Evolutionary conservation across 2,888 invertebrate species (phyloP).

Genomic region (Drosophila putrida): DNA sequence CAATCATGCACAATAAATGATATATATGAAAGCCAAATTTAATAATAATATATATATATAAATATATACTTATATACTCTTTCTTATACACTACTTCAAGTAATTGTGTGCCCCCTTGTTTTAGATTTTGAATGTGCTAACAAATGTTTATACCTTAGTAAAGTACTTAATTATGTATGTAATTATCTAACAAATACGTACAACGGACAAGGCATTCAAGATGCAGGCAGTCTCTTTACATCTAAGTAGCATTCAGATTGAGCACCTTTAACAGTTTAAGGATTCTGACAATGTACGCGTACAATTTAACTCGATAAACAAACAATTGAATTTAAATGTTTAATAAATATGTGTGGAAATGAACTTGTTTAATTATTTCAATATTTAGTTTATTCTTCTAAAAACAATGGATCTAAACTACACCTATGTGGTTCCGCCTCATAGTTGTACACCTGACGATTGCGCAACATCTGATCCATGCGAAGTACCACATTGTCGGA

Average conservation of each 20-base stretch:
- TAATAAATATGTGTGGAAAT: conserved; percentile 80
- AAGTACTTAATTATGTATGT: conserved; percentile 72
- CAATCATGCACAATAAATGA: conserved; percentile 79
- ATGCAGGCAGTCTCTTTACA: conserved; percentile 50
- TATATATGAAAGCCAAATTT: conserved; percentile 59
- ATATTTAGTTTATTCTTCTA: conserved; percentile 35
- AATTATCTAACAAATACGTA: conserved; percentile 70
- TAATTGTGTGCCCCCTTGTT: conserved; percentile 65
- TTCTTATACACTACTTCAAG: conserved; percentile 74
- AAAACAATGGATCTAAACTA: conserved; percentile 63
- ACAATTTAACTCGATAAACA: conserved; percentile 60
- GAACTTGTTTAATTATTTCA: conserved; percentile 26
- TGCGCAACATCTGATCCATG: conserved; percentile 56
- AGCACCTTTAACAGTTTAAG: conserved; percentile 56
- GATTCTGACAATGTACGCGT: conserved; percentile 66
- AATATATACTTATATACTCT: conserved; percentile 61
- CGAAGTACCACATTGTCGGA: conserved; percentile 57
- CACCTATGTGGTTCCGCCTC: conserved; percentile 31
- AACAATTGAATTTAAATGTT: conserved; percentile 78
- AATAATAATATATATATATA: conserved; percentile 28
- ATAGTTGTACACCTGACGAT: conserved; percentile 34
- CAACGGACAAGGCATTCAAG: conserved; percentile 51
- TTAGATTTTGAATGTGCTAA: conserved; percentile 79
- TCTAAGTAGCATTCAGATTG: conserved; percentile 62
- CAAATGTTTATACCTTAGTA: conserved; percentile 63